Evolutionary conservation across 2,888 invertebrate genomes (phyloP), one percentile per base, ranked within the genome.

Genomic region (Tiphia femorata): DNA sequence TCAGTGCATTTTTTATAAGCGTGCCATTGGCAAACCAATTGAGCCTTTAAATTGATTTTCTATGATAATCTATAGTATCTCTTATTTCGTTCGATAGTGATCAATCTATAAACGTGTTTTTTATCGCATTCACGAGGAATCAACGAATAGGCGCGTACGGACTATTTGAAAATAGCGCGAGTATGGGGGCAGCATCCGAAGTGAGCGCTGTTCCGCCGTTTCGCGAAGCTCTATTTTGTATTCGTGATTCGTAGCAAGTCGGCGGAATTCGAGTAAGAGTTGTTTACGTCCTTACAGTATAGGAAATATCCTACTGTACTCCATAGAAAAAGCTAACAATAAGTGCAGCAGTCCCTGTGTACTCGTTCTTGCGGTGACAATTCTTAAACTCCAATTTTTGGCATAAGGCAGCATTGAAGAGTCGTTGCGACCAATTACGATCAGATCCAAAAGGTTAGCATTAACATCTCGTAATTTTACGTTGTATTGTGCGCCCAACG

Each of bases 91-190:
- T n/a, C n/a, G n/a, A n/a, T n/a, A n/a, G n/a, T n/a, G n/a, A n/a
- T n/a, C n/a, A n/a, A n/a, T 2, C 16, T 12, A 27, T 4, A 38
- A 46, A 53, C 43, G 49, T 17, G n/a, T 3, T 46, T n/a, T n/a
- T 27, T 14, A 29, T 30, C 47, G 30, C 30, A 14, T 14, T 3
- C 3, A 14, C 29, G 16, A 35, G 29, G 47, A 33, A 35, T 33
- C 7, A n/a, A n/a, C 33, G 57, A 61, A 54, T 56, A 56, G 12
- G 33, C 12, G n/a, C n/a, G 56, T 53, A 30, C 70, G 78, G 64
- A 77, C 76, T 77, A 72, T 72, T 77, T 77, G 70, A 65, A 76
- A 70, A 74, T 72, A 66, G 64, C 70, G 68, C 64, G 63, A 40
- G 58, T 56, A 58, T 67, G n/a, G n/a, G 73, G 66, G 69, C 66